Percentiles rank a stretch among this genome's conserved stretches.
Evolutionary conservation across 2,888 invertebrate genomes (phyloP).

Genomic region (Aphidoletes aphidimyza): DNA sequence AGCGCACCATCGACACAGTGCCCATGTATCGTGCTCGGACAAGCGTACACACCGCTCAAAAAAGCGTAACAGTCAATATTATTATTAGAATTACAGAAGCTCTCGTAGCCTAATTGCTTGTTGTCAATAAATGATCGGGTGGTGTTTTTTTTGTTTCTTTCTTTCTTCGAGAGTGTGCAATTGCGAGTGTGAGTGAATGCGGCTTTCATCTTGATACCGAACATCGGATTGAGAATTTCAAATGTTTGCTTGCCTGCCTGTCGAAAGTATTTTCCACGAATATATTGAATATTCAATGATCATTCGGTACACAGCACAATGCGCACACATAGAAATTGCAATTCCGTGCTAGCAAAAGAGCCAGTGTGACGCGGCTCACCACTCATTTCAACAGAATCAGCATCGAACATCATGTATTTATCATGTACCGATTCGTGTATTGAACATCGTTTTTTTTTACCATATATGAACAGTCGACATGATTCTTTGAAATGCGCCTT

Average conservation of each 20-base stretch:
- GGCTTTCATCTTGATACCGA: slow-evolving; percentile 16
- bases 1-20: background rate
- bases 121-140: slow-evolving; percentile 17
- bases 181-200: background rate
- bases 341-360: background rate
- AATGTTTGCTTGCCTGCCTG: background rate
- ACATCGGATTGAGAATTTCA: background rate
- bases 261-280: slow-evolving; percentile 19
- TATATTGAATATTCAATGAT: slow-evolving; percentile 39
- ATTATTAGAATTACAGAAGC: slow-evolving; percentile 27
- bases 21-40: background rate
- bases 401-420: slow-evolving; percentile 29
- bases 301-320: background rate
- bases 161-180: no score
- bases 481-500: background rate
- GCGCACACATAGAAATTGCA: background rate
- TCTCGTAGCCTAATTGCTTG: slow-evolving; percentile 33
- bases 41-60: background rate
- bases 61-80: background rate
- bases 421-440: slow-evolving; percentile 41
- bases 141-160: background rate
- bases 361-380: slow-evolving; percentile 9
- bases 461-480: slow-evolving; percentile 31
- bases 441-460: slow-evolving; percentile 9
- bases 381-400: slow-evolving; percentile 13